Percentiles rank a stretch among this genome's conserved stretches.
Conservation (phyloP, 2,888 invertebrate genomes). For the Aphelenchoides bicaudatus region DNA sequence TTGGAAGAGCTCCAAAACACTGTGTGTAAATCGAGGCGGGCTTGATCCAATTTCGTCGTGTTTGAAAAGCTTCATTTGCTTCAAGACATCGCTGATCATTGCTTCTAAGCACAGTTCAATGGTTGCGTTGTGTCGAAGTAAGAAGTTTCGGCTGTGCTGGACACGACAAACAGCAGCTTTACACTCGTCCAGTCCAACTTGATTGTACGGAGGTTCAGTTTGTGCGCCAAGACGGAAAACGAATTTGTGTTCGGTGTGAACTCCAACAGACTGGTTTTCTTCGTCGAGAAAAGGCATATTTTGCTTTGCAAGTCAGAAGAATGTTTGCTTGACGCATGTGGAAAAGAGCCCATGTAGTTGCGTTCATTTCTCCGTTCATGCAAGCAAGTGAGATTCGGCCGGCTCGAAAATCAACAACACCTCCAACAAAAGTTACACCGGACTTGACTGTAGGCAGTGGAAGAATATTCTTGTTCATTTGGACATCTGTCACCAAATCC, state of each 20-base stretch:
- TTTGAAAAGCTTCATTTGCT: constrained; percentile 27
- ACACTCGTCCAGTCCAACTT: constrained; percentile 27
- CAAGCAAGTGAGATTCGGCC: constrained; percentile 44
- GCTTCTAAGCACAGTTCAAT: constrained; percentile 34
- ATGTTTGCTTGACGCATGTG: constrained; percentile 46
- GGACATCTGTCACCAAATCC: constrained; percentile 34
- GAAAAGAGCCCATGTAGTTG: constrained; percentile 54
- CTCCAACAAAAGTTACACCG: constrained; percentile 42
- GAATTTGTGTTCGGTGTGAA: constrained; percentile 43
- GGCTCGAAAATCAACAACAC: constrained; percentile 45
- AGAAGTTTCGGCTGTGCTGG: constrained; percentile 35
- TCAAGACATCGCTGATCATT: constrained; percentile 35
- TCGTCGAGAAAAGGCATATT: constrained; percentile 34
- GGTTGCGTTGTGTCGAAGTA: constrained; percentile 36
- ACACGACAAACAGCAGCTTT: constrained; percentile 46
- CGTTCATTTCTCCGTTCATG: constrained; percentile 59
- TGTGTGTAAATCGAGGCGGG: constrained; percentile 27
- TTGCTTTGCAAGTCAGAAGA: constrained; percentile 34
- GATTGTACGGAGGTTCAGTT: constrained; percentile 15
- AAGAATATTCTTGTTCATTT: constrained; percentile 26
- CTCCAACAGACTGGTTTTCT: constrained; percentile 31
- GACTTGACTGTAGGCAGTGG: constrained; percentile 31
- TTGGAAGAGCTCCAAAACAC: constrained; percentile 52
- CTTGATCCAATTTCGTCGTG: constrained; percentile 1
- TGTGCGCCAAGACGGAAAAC: constrained; percentile 39